Evolutionary conservation across 2,888 invertebrate species (phyloP), one percentile per base, ranked within the genome.

Genomic region (Norana najaformis): DNA sequence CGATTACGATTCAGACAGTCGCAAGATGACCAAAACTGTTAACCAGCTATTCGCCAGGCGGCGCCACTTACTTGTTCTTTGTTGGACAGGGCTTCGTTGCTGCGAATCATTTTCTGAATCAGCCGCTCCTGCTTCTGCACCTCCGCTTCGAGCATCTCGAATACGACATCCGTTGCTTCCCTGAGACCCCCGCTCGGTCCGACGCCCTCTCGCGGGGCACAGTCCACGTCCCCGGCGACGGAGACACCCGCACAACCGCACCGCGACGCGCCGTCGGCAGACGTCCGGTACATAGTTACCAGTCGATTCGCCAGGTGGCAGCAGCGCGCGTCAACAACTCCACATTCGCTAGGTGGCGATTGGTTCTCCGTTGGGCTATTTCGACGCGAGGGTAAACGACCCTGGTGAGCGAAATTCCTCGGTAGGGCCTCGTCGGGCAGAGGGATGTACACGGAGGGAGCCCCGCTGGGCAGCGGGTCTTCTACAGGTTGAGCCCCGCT

Each of bases 61-160:
- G 34, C 83, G 36, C 83, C 14, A 34, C 85, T 36, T 30, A 85
- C 85, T 35, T 85, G 85, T 85, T 85, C 85, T 37, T 85, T 85
- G 85, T 37, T 85, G 85, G 36, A 14, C 36, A 36, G 85, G 8
- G 85, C 34, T 36, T 85, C 85, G 8, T 36, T 85, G 85, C 85
- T 35, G 8, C 36, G 35, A 34, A 37, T 37, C 85, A 85, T 13
- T 23, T 35, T 85, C 6, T 85, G 36, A 37, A 85, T 85, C 20
- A 85, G 35, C 11, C 23, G 30, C 23, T 85, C 85, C 85, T 37
- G 35, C 85, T 85, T 85, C 36, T 85, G 35, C n/a, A 85, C 23
- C 23, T 85, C 85, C 0, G 85, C 37, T 36, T 85, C 85, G 85
- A 85, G 85, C 35, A 37, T 37, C 85, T 85, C 36, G 8, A 16